phyloP scores from a whole-genome alignment of 2,797 vertebrate genomes.

The Gymnoscopelus braueri region DNA sequence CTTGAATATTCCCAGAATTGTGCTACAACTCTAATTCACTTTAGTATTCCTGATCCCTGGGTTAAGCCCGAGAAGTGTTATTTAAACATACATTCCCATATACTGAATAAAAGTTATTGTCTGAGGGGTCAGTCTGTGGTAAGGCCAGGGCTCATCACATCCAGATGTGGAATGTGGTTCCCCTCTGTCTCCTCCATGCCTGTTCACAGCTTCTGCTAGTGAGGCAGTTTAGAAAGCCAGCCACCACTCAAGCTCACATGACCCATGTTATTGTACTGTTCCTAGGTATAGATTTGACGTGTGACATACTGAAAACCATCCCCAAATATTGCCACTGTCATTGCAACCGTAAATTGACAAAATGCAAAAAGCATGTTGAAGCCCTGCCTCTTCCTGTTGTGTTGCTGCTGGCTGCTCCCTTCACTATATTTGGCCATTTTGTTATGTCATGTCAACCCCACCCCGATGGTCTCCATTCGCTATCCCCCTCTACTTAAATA shows the following conservation, averaged over 20 bases:
- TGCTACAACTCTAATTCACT: too few relatives aligned
- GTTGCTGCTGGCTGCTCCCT: too few relatives aligned
- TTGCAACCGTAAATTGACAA: too few relatives aligned
- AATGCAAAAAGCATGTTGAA: too few relatives aligned
- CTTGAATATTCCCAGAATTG: too few relatives aligned
- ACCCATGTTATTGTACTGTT: background rate
- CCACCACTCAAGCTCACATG: background rate
- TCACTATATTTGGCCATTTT: too few relatives aligned
- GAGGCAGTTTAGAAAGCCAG: conserved; percentile 30
- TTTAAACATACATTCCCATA: conserved; percentile 5
- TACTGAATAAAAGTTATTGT: conserved; percentile 32
- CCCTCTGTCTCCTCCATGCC: conserved; percentile 8
- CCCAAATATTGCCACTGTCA: too few relatives aligned
- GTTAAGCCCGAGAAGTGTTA: background rate
- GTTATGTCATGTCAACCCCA: too few relatives aligned
- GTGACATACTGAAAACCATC: too few relatives aligned
- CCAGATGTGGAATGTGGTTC: conserved; percentile 75
- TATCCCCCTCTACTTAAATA: background rate
- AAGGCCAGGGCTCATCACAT: conserved; percentile 57
- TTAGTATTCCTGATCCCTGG: background rate
- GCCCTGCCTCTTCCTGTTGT: too few relatives aligned
- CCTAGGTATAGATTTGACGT: background rate
- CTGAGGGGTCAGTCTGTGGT: conserved; percentile 27
- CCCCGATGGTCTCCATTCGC: too few relatives aligned
- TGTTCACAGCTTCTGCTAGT: conserved; percentile 39